A percentile compares a stretch with the other conserved stretches of the same genome.
Evolutionary conservation across 2,113 vertebrate species (phyloP).

Genomic region (Xenopus tropicalis): DNA sequence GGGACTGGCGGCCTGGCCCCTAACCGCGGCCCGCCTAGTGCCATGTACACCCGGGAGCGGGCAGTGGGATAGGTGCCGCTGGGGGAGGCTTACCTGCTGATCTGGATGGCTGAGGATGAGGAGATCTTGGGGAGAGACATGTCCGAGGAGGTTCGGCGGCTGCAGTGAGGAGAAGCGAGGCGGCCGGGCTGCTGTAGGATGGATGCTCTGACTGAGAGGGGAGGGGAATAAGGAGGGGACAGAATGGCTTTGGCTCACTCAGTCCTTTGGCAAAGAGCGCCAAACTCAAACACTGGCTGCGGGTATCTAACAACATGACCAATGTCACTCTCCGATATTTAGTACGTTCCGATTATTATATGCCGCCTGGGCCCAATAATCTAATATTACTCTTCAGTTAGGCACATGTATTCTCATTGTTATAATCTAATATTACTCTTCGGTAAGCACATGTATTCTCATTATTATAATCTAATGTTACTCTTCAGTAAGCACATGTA

Average conservation of each 20-base stretch:
- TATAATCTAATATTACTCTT: too few relatives aligned
- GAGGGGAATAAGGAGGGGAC: not conserved
- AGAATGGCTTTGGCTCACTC: not conserved
- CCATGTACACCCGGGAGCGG: too few relatives aligned
- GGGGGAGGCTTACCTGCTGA: conserved; percentile 73
- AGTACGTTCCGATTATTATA: too few relatives aligned
- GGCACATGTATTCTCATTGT: too few relatives aligned
- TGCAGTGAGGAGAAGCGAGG: not conserved
- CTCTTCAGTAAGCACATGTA: too few relatives aligned
- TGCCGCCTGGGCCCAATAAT: too few relatives aligned
- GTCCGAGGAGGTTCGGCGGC: not conserved
- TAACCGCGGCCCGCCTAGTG: not conserved
- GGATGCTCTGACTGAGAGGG: not conserved
- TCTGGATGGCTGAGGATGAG: conserved; percentile 66
- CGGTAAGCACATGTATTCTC: too few relatives aligned
- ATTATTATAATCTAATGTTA: too few relatives aligned
- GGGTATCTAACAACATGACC: too few relatives aligned
- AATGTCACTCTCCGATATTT: too few relatives aligned
- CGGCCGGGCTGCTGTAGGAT: not conserved
- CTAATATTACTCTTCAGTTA: too few relatives aligned
- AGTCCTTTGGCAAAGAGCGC: not conserved
- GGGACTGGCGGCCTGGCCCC: not conserved
- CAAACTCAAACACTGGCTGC: too few relatives aligned
- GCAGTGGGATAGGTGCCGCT: not conserved
- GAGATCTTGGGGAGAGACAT: conserved; percentile 5